phyloP scores from a whole-genome alignment of 2,888 invertebrate species.

The Trilocha varians region DNA sequence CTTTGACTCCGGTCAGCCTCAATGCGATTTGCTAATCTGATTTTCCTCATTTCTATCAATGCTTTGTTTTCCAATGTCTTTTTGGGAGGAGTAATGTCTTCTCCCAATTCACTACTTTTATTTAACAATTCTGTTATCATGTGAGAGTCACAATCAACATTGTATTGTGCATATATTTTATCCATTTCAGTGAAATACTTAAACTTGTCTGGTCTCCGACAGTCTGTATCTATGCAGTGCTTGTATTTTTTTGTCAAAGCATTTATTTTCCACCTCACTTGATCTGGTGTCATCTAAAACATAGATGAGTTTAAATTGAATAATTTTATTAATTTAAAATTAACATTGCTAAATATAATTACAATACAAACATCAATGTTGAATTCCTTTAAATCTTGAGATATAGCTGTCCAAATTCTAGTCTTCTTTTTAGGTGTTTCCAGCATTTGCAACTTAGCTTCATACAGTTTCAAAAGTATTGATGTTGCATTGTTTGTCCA shows the following conservation, averaged over 20 bases:
- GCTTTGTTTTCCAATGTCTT: conserved; percentile 28
- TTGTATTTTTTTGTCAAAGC: conserved; percentile 43
- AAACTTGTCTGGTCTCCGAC: conserved; percentile 31
- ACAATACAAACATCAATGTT: conserved; percentile 29
- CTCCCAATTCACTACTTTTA: conserved; percentile 17
- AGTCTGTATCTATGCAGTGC: conserved; percentile 25
- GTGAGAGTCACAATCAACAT: conserved; percentile 31
- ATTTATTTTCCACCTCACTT: conserved; percentile 47
- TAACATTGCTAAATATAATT: neutral
- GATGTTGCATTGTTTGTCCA: conserved; percentile 36
- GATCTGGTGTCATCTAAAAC: conserved; percentile 36
- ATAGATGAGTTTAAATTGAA: neutral
- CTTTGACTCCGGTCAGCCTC: conserved; percentile 35
- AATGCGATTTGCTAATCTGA: conserved; percentile 37
- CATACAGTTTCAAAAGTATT: conserved; percentile 35
- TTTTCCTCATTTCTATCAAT: conserved; percentile 35
- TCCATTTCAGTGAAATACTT: conserved; percentile 40
- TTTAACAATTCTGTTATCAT: conserved; percentile 23
- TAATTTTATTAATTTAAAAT: neutral
- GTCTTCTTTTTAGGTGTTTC: conserved; percentile 46
- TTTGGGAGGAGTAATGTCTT: conserved; percentile 7
- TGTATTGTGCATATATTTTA: conserved; percentile 33
- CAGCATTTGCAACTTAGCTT: conserved; percentile 36
- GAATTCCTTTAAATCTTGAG: conserved; percentile 31
- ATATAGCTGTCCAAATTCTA: conserved; percentile 40